Percentiles rank a stretch among this genome's conserved stretches.
Conservation (phyloP, 1,140 invertebrate species). For the Carcinoscorpius rotundicauda region DNA sequence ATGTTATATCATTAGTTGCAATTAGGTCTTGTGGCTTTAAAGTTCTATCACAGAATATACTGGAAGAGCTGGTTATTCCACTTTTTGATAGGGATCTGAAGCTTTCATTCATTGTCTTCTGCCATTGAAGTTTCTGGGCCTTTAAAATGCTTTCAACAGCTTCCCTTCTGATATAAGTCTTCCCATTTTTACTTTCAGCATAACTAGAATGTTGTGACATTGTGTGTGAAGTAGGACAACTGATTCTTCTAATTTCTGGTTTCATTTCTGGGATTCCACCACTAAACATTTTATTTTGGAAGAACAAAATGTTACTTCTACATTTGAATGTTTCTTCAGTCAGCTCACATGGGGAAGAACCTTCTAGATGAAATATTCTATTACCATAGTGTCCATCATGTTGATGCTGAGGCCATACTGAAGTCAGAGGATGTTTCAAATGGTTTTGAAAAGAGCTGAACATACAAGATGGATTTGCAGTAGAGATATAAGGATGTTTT, state of each 20-base stretch:
- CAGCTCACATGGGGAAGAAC: not conserved
- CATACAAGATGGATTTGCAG: not conserved
- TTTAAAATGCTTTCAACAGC: slow-evolving; percentile 36
- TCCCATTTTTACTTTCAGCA: not conserved
- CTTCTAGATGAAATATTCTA: not conserved
- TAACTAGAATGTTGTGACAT: too few species aligned
- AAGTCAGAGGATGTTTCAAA: not conserved
- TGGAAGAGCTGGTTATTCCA: slow-evolving; percentile 23
- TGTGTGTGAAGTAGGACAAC: too few species aligned
- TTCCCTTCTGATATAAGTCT: slow-evolving; percentile 51
- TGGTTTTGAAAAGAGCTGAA: slow-evolving; percentile 5
- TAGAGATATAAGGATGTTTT: not conserved
- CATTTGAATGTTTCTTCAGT: not conserved
- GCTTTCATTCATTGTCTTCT: not conserved
- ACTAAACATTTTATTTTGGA: not conserved
- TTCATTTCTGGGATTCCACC: not conserved
- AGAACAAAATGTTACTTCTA: not conserved
- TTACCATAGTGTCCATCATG: too few species aligned
- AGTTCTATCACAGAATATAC: slow-evolving; percentile 32
- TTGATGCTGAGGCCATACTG: too few species aligned
- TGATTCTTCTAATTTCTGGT: not conserved
- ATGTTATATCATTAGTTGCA: slow-evolving; percentile 29
- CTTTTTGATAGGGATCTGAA: slow-evolving; percentile 2
- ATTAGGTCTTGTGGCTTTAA: slow-evolving; percentile 39
- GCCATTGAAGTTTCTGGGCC: slow-evolving; percentile 30